Conservation (phyloP, 2,113 vertebrate genomes). For the Chelonoidis abingdonii region DNA sequence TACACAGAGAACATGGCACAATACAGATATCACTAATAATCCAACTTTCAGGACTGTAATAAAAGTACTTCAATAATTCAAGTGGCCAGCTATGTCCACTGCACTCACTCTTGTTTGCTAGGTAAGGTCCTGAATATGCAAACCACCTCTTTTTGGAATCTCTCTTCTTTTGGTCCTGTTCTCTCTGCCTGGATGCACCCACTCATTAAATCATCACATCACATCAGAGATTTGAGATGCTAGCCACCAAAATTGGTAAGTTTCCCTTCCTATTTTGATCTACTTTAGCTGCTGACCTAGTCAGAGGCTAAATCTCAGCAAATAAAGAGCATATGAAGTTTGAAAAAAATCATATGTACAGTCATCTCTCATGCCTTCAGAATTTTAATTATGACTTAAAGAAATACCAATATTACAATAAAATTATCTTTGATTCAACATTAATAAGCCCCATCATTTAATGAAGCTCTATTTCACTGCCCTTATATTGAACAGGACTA, state of each 20-base stretch:
- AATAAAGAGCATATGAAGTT: background rate
- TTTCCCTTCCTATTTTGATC: background rate
- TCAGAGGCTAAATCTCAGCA: background rate
- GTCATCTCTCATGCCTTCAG: background rate
- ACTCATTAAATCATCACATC: background rate
- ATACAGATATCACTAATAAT: background rate
- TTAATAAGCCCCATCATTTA: background rate
- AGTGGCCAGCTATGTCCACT: background rate
- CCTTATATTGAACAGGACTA: background rate
- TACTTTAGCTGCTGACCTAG: background rate
- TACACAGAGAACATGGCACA: background rate
- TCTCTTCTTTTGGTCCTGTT: background rate
- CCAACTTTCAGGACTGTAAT: background rate
- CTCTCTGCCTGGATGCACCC: background rate
- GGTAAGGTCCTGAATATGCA: background rate
- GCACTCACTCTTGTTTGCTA: background rate
- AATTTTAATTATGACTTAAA: background rate
- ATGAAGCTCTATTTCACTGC: background rate
- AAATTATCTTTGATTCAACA: background rate
- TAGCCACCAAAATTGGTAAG: background rate
- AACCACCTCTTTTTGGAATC: background rate
- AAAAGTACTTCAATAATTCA: background rate
- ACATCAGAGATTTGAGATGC: background rate
- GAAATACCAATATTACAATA: background rate
- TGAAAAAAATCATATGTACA: background rate